Percentiles rank a stretch among this genome's conserved stretches.
phyloP scores from a whole-genome alignment of 30 jellyfish, hydroid and myxozoan species.

The Aurelia aurita complex sp. Pacific region DNA sequence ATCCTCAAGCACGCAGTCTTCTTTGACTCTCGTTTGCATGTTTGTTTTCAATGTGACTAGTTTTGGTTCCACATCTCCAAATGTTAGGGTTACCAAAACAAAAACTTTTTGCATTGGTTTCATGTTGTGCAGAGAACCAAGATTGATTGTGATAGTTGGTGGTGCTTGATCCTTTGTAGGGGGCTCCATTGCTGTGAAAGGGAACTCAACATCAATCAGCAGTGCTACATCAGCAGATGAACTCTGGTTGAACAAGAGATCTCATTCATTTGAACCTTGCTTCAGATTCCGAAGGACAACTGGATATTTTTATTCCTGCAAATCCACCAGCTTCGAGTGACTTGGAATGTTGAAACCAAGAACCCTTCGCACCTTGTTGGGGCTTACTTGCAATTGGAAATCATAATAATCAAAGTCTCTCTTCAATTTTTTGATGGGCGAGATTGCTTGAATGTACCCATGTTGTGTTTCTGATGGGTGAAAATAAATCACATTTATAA shows the following conservation, averaged over 20 bases:
- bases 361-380: conserved; percentile 9
- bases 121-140: not conserved
- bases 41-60: not conserved
- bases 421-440: no score
- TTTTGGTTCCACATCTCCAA: not conserved
- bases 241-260: not conserved
- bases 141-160: not conserved
- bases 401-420: conserved; percentile 1
- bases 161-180: not conserved
- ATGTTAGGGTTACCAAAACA: conserved; percentile 1
- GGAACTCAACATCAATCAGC: not conserved
- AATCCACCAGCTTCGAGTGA: not conserved
- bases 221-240: not conserved
- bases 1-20: conserved; percentile 29
- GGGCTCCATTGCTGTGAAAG: not conserved
- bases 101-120: conserved; percentile 3
- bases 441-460: no score
- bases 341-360: conserved; percentile 1
- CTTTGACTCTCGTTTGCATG: conserved; percentile 7
- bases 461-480: no score
- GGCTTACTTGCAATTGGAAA: conserved; percentile 23
- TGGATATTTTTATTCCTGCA: not conserved
- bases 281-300: not conserved
- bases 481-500: no score
- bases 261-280: not conserved